A percentile compares a stretch with the other conserved stretches of the same genome.
Evolutionary conservation across 1,140 invertebrate genomes (phyloP).

Genomic region (Trinorchestia longiramus): DNA sequence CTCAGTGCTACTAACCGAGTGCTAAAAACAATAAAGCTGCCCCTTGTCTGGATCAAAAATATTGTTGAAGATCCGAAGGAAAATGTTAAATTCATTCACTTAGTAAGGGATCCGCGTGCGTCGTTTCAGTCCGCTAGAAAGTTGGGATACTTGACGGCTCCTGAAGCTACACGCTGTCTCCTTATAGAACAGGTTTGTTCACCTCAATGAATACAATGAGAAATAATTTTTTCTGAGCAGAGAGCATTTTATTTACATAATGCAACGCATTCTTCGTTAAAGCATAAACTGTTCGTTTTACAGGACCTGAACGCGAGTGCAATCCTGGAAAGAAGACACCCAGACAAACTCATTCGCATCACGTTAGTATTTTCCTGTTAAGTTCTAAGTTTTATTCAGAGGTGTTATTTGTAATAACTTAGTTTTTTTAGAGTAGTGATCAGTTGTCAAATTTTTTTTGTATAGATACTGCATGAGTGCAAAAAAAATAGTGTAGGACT

Average conservation of each 20-base stretch:
- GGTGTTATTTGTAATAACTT: neutral
- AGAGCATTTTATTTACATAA: neutral
- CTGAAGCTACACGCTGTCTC: neutral
- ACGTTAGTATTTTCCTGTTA: neutral
- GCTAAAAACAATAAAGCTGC: neutral
- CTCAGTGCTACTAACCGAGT: neutral
- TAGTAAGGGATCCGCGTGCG: neutral
- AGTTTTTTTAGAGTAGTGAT: neutral
- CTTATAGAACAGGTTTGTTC: neutral
- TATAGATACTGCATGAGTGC: no score
- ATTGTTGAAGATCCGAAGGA: neutral
- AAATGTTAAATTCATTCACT: neutral
- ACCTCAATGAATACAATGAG: neutral
- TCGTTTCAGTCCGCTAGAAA: neutral
- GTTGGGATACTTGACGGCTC: neutral
- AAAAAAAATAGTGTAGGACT: no score
- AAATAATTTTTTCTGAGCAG: neutral
- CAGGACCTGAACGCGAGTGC: neutral
- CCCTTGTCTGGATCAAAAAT: neutral
- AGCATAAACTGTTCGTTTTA: neutral
- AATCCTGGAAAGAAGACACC: neutral
- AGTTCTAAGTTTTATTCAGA: neutral
- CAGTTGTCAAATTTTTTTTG: no score
- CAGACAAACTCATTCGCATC: neutral
- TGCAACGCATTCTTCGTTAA: neutral